These are phyloP conservation scores for Drosophila santomea DNA, from an alignment of 1,140 invertebrate genomes.

Conservation along the genomic window DNA sequence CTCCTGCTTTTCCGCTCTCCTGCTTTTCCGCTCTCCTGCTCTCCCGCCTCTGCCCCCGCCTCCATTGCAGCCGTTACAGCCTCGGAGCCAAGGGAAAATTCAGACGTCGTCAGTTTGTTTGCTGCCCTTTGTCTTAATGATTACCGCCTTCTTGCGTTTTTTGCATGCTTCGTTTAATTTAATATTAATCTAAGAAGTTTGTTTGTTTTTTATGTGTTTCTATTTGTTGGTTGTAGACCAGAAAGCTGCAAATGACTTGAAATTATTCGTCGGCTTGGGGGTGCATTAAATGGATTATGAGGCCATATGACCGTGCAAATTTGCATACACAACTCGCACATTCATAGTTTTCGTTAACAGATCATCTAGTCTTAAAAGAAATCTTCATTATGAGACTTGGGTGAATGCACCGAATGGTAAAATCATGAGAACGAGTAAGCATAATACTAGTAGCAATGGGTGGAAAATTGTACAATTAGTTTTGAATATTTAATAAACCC, in stretches of 20 bases:
- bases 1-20: neutral
- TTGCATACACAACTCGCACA: neutral
- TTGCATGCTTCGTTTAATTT: conserved; percentile 84
- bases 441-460: no score
- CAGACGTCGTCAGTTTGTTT: conserved; percentile 37
- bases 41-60: neutral
- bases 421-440: no score
- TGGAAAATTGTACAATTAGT: no score
- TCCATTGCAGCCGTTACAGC: conserved; percentile 36
- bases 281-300: conserved; percentile 30
- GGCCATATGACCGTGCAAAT: neutral
- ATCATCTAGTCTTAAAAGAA: neutral
- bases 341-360: neutral
- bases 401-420: no score
- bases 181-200: conserved; percentile 84
- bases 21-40: neutral
- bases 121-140: conserved; percentile 70
- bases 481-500: no score
- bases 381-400: no score
- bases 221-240: conserved; percentile 26
- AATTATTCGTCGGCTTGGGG: neutral
- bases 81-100: conserved; percentile 5
- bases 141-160: conserved; percentile 77
- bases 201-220: conserved; percentile 63
- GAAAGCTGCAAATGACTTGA: conserved; percentile 44